phyloP scores from a whole-genome alignment of 2,888 invertebrate species.

The Drosophila koepferae region DNA sequence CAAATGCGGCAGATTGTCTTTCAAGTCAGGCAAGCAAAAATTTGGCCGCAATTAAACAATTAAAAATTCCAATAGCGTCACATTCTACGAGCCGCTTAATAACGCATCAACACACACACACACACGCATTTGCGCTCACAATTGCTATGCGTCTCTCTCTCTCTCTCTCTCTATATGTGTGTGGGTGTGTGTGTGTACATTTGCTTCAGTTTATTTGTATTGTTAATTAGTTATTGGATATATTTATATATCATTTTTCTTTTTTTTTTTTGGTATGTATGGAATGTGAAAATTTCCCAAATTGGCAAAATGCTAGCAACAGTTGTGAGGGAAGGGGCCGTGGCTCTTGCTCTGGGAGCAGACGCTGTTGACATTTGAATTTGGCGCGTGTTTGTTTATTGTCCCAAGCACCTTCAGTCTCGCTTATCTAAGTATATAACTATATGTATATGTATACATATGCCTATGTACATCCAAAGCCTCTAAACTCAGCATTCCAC shows the following conservation, averaged over 20 bases:
- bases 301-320: slow-evolving; percentile 38
- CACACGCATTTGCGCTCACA: background rate
- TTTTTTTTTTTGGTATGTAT: slow-evolving; percentile 45
- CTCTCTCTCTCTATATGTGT: background rate
- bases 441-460: background rate
- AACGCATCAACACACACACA: slow-evolving; percentile 59
- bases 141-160: background rate
- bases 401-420: slow-evolving; percentile 57
- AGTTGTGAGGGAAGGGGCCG: slow-evolving; percentile 1
- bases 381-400: slow-evolving; percentile 65
- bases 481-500: slow-evolving; percentile 66
- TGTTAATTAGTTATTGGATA: slow-evolving; percentile 72
- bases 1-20: slow-evolving; percentile 65
- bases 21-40: slow-evolving; percentile 56
- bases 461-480: slow-evolving; percentile 32
- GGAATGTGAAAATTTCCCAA: slow-evolving; percentile 68
- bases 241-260: slow-evolving; percentile 36
- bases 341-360: slow-evolving; percentile 33
- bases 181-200: slow-evolving; percentile 7
- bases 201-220: slow-evolving; percentile 54
- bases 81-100: slow-evolving; percentile 66
- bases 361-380: slow-evolving; percentile 69
- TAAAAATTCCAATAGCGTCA: slow-evolving; percentile 72
- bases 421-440: slow-evolving; percentile 43
- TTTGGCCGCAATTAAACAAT: slow-evolving; percentile 76